These are phyloP conservation scores for Oenanthe oenanthe DNA, from an alignment of 2,113 vertebrate genomes.

Conservation along the genomic window DNA sequence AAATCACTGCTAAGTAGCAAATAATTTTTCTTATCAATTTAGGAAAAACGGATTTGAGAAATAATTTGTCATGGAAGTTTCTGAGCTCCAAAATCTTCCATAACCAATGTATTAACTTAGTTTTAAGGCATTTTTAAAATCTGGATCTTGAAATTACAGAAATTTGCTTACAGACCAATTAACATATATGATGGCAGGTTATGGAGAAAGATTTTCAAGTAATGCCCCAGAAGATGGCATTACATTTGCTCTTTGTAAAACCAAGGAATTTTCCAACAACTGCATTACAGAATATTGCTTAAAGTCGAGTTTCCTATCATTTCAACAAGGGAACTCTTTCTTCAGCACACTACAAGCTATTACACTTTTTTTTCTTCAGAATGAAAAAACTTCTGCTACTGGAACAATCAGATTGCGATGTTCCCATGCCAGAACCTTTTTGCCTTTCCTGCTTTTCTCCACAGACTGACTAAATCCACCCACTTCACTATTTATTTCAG, in stretches of 20 bases:
- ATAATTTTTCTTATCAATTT: neutral
- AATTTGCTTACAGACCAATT: neutral
- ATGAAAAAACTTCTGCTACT: constrained; percentile 6
- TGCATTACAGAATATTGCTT: neutral
- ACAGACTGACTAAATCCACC: constrained; percentile 32
- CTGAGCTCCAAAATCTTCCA: neutral
- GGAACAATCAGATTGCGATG: constrained; percentile 21
- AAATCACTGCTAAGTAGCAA: neutral
- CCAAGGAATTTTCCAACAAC: neutral
- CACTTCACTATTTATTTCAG: constrained; percentile 32
- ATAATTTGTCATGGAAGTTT: neutral
- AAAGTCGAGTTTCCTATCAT: neutral
- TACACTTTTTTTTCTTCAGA: neutral
- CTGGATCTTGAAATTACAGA: neutral
- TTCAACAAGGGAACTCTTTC: constrained; percentile 12
- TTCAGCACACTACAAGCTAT: neutral
- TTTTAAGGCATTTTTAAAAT: neutral
- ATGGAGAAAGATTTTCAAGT: neutral
- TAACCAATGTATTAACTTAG: neutral
- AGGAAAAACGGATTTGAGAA: neutral
- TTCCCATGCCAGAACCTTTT: constrained; percentile 37
- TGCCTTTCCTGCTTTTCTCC: constrained; percentile 21
- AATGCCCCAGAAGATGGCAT: neutral
- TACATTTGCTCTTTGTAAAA: neutral
- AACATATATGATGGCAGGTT: neutral